Conservation (phyloP, 2,113 vertebrate genomes). For the Chaetodon auriga region DNA sequence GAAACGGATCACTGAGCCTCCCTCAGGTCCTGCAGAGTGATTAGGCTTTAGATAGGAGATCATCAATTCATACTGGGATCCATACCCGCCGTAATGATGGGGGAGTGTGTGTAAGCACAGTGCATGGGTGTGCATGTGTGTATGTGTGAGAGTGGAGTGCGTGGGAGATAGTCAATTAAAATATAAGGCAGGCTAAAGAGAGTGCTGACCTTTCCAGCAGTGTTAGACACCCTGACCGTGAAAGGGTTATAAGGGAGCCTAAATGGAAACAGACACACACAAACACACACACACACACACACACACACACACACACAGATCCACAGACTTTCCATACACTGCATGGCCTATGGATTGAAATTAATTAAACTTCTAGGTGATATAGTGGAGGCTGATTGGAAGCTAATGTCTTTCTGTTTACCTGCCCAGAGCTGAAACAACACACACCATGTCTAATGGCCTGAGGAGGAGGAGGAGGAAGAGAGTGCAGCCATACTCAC, state of each 20-base stretch:
- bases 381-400: constrained; percentile 74
- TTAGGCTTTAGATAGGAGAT: constrained; percentile 82
- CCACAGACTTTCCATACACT: constrained; percentile 51
- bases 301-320: constrained; percentile 33
- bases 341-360: constrained; percentile 74
- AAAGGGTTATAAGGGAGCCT: constrained; percentile 74
- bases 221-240: constrained; percentile 77
- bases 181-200: constrained; percentile 83
- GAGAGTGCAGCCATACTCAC: constrained; percentile 10
- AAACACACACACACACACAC: constrained; percentile 36
- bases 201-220: constrained; percentile 85
- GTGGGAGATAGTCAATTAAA: constrained; percentile 85
- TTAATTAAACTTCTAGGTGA: constrained; percentile 78
- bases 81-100: constrained; percentile 75
- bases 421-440: constrained; percentile 73
- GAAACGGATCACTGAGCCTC: constrained; percentile 78
- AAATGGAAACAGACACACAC: constrained; percentile 72
- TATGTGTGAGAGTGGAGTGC: constrained; percentile 24
- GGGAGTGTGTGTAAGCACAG: constrained; percentile 59
- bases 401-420: constrained; percentile 79
- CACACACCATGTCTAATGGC: constrained; percentile 70
- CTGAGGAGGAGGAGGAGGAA: constrained; percentile 34
- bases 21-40: constrained; percentile 81
- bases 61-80: constrained; percentile 84
- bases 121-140: constrained; percentile 28